Evolutionary conservation across 2,113 vertebrate genomes (phyloP), one percentile per base, ranked within the genome.

Genomic region (Australoheros scitulus): DNA sequence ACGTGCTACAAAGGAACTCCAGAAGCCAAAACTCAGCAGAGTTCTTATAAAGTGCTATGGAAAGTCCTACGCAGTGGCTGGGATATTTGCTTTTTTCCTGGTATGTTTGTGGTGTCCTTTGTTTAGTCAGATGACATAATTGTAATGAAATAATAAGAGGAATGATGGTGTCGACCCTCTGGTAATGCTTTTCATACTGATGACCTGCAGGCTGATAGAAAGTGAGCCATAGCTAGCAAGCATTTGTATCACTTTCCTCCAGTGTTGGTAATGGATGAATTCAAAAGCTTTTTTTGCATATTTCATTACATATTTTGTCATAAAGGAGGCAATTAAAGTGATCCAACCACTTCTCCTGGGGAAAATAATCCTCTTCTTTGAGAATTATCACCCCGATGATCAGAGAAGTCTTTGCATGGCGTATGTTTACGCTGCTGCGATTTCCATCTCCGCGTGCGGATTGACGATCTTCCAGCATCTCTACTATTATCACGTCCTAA

Each of bases 21-120:
- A 84, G 84, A 75, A 63, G 0, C 98, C 98, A 7, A 96, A 95
- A 56, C 96, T 99, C 87, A 94, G 91, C 29, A 96, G 95, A 95
- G 97, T 96, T 11, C 96, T 99, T 58, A 92, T 97, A 60, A 95
- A 92, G 76, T 97, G 97, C 91, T 98, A 97, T 79, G 98, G 98
- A 96, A 97, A 93, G 85, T 92, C 96, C 2, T 98, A 97, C 59
- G 86, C 96, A 59, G 15, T 95, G 77, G 92, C 97, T 70, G 98
- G 98, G 32, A 13, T 96, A 76, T 97, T 97, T 90, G 96, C 95
- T 1, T 90, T 99, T 76, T 83, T 96, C 86, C 94, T 98, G 97
- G 98, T 99, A 86, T 9, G 82, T 52, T 17, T 70, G 43, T 17
- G 29, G 65, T 26, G 24, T 70, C 15, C 50, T 52, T 52, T 20